Evolutionary conservation across 2,113 vertebrate species (phyloP).

Genomic region (Gallinago undulata): DNA sequence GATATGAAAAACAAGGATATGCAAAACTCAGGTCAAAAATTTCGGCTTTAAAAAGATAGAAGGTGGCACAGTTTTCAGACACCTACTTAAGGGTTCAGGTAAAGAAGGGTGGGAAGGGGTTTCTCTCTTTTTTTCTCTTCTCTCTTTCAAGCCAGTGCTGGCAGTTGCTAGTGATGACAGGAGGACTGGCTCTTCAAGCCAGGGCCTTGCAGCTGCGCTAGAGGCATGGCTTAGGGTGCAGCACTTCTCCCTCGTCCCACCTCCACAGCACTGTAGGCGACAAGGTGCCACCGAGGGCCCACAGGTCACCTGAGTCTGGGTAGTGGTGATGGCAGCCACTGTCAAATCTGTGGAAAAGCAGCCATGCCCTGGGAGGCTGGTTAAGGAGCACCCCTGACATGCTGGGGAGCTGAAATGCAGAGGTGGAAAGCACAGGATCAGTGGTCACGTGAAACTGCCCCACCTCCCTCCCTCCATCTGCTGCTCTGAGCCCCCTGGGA

Average conservation of each 20-base stretch:
- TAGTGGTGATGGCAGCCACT: not conserved
- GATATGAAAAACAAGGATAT: not conserved
- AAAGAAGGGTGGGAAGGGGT: not conserved
- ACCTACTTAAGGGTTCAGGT: not conserved
- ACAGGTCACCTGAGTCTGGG: not conserved
- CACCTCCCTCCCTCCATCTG: not conserved
- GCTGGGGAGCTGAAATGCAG: not conserved
- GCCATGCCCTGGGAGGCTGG: not conserved
- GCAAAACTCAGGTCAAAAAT: not conserved
- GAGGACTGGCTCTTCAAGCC: not conserved
- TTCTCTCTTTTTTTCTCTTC: not conserved
- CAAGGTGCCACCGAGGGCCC: not conserved
- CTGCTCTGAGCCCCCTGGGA: not conserved
- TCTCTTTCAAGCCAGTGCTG: not conserved
- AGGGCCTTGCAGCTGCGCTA: not conserved
- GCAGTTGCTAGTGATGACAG: not conserved
- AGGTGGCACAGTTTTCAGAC: not conserved
- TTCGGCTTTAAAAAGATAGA: not conserved
- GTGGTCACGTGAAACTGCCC: not conserved
- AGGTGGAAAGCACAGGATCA: not conserved
- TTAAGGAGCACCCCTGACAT: not conserved
- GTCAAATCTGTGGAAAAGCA: not conserved
- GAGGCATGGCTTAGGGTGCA: not conserved
- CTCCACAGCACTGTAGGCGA: not conserved
- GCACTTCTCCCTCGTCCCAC: fast-evolving